Base-by-base conservation (phyloP, 2,888 invertebrate genomes). In the Emmelina monodactyla region DNA sequence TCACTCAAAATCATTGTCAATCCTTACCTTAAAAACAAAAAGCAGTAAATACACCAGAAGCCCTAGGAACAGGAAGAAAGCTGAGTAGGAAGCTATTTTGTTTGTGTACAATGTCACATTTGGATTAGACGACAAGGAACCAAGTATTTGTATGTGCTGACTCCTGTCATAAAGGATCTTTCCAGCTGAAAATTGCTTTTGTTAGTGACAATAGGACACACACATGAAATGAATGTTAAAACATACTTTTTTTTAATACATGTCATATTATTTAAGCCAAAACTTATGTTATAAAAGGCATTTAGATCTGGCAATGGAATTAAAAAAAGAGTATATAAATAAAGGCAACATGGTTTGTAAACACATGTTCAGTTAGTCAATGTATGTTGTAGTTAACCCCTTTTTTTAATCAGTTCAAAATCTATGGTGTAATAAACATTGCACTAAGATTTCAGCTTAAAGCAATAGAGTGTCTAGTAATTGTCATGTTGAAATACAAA, bases 141-240 rank as follows among this genome's bases (percentile, higher is more conserved):
- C 72, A 49, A 79, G 55, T 47, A 76, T 64, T 58, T 76, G 60
- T 42, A 86, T 76, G 56, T 85, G 83, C 59, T 84, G 84, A 69
- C 82, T 85, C 55, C 87, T 73, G 52, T 86, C 78, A 71, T 84
- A 86, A 44, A 86, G 72, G 46, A 83, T 83, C 57, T 82, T 71
- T 45, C 82, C 80, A 62, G 84, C 86, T 86, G 80, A 57, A 66
- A 68, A 65, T 60, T 62, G 62, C 53, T 28, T 37, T 47, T 47
- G 52, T 61, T 59, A 58, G 53, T 29, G 3, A 29, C 14, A 29
- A 12, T n/a, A n/a, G n/a, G n/a, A 19, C 41, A 46, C 46, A 46
- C 35, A 37, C n/a, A 31, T 15, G 15, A 31, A 31, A 31, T 15
- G 19, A 29, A 11, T 16, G 34, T n/a, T 42, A 37, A 39, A 31